phyloP scores from a whole-genome alignment of 1,140 invertebrate species.

The Platorchestia sp. region DNA sequence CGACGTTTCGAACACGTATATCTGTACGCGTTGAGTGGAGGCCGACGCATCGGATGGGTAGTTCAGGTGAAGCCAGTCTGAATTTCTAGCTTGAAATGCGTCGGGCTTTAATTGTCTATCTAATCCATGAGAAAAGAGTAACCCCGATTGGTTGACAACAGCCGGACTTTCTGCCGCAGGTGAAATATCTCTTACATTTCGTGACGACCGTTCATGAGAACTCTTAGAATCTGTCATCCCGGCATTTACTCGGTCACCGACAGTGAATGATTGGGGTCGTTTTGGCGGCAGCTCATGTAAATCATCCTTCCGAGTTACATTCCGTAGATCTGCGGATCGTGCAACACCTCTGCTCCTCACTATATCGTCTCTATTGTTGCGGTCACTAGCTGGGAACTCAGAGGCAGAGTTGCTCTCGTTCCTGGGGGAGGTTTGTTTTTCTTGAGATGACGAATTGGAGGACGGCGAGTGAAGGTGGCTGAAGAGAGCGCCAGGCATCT shows the following conservation, averaged over 20 bases:
- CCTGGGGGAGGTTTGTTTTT: background rate
- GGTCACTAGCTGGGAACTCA: background rate
- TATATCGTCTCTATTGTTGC: background rate
- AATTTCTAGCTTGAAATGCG: background rate
- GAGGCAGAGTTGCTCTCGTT: background rate
- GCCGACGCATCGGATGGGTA: background rate
- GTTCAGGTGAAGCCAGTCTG: background rate
- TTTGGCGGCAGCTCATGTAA: background rate
- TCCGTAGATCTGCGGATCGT: background rate
- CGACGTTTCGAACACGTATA: constrained; percentile 80
- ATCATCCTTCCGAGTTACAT: background rate
- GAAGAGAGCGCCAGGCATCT: background rate
- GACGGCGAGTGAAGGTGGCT: background rate
- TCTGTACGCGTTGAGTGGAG: constrained; percentile 73
- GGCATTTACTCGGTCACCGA: background rate
- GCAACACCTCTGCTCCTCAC: too few relatives aligned
- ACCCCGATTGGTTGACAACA: background rate
- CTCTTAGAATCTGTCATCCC: background rate
- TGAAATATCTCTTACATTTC: background rate
- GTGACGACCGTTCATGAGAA: background rate
- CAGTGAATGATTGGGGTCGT: background rate
- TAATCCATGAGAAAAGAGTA: background rate
- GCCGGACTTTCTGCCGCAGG: background rate
- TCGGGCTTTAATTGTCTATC: background rate
- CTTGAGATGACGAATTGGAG: background rate